A percentile compares a stretch with the other conserved stretches of the same genome.
phyloP scores from a whole-genome alignment of 2,888 invertebrate species.

The Parnassius orleans region DNA sequence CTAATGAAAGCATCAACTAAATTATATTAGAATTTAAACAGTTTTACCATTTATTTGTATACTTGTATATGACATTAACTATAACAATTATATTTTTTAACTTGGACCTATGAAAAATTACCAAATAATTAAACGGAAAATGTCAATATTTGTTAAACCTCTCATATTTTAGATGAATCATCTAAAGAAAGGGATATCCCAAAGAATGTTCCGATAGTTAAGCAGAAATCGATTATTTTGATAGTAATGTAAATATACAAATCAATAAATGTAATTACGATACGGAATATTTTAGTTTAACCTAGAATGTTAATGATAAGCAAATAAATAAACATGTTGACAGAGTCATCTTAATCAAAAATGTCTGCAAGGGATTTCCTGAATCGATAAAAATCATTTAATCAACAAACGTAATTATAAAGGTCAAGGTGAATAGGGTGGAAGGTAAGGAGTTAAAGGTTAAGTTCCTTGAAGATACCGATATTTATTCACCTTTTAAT shows the following conservation, averaged over 20 bases:
- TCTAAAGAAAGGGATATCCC: slow-evolving; percentile 31
- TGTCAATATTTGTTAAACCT: too few species aligned
- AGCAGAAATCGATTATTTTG: slow-evolving; percentile 28
- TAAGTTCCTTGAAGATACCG: too few species aligned
- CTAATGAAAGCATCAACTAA: background rate
- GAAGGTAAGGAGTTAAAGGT: too few species aligned
- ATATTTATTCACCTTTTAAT: too few species aligned
- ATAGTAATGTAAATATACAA: slow-evolving; percentile 40
- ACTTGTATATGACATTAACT: too few species aligned
- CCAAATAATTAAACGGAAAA: too few species aligned
- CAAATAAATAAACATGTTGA: slow-evolving; percentile 15
- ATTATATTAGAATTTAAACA: too few species aligned
- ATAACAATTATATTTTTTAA: too few species aligned
- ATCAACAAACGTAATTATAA: slow-evolving; percentile 7
- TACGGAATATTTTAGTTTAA: slow-evolving; percentile 15
- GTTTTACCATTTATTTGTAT: too few species aligned
- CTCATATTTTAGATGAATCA: slow-evolving; percentile 29
- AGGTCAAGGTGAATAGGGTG: slow-evolving; percentile 13
- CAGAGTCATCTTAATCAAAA: slow-evolving; percentile 3
- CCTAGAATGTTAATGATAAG: slow-evolving; percentile 9
- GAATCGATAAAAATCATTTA: slow-evolving; percentile 17
- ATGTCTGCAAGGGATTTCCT: slow-evolving; percentile 18
- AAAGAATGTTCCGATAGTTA: slow-evolving; percentile 31
- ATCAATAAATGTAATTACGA: slow-evolving; percentile 24
- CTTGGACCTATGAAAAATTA: too few species aligned